Percentiles rank a stretch among this genome's conserved stretches.
phyloP scores from a whole-genome alignment of 2,113 vertebrate species.

The Ginglymostoma cirratum region DNA sequence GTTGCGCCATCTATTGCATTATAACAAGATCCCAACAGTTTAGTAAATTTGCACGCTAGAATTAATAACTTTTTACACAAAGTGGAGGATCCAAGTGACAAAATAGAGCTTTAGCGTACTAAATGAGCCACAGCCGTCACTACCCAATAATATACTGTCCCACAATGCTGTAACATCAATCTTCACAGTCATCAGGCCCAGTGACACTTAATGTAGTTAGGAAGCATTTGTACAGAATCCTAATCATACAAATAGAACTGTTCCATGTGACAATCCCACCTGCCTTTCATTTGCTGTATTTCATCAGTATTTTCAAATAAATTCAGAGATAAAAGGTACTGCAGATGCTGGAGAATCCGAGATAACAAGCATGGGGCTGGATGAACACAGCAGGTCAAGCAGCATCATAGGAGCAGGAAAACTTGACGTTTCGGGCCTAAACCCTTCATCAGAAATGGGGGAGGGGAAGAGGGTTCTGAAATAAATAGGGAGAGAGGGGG shows the following conservation, averaged over 20 bases:
- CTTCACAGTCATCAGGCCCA: neutral
- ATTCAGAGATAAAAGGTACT: too few species aligned
- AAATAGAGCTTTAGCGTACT: too few species aligned
- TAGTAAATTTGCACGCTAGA: neutral
- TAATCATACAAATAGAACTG: neutral
- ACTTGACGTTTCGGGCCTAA: too few species aligned
- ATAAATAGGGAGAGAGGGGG: too few species aligned
- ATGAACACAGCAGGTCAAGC: too few species aligned
- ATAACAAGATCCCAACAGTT: neutral
- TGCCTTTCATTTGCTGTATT: neutral
- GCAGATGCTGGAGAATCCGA: too few species aligned
- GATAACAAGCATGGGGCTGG: too few species aligned
- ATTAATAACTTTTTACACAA: neutral
- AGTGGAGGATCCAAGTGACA: neutral
- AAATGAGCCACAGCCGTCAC: neutral
- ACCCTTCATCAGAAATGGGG: too few species aligned
- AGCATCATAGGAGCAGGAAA: too few species aligned
- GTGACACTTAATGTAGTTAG: neutral
- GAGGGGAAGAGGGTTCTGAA: too few species aligned
- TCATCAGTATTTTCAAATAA: neutral
- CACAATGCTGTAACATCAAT: neutral
- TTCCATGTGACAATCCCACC: neutral
- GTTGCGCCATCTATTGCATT: neutral
- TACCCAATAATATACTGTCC: neutral
- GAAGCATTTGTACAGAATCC: neutral